Conservation (phyloP, 2,888 invertebrate species). For the Merodon equestris region DNA sequence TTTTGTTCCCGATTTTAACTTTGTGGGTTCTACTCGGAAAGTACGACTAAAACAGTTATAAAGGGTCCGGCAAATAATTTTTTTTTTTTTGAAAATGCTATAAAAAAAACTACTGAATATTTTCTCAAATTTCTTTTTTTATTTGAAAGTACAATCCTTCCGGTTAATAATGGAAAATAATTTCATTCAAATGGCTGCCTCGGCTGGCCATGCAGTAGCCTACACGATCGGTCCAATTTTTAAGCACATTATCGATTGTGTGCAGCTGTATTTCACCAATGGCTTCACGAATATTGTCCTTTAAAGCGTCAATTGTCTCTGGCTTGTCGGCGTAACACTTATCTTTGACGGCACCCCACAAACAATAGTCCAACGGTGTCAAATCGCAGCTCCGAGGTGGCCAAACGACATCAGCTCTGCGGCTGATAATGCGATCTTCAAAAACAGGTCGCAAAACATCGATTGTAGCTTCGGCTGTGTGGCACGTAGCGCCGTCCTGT, state of each 20-base stretch:
- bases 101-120: constrained; percentile 6
- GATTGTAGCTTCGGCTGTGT: not conserved
- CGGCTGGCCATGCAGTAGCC: constrained; percentile 1
- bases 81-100: constrained; percentile 1
- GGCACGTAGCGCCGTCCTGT: too few species aligned
- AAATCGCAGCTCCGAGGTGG: constrained; percentile 3
- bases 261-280: constrained; percentile 6
- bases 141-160: constrained; percentile 4
- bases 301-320: constrained; percentile 6
- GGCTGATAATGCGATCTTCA: constrained; percentile 6
- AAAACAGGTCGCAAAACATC: constrained; percentile 4
- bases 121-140: constrained; percentile 6
- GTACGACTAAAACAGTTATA: not conserved
- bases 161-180: constrained; percentile 6
- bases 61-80: constrained; percentile 6
- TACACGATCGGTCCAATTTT: constrained; percentile 6
- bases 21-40: too few species aligned
- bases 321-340: constrained; percentile 4
- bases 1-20: too few species aligned
- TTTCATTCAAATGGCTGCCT: constrained; percentile 4
- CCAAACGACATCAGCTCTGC: constrained; percentile 6
- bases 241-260: constrained; percentile 6
- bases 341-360: constrained; percentile 3
- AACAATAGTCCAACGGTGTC: not conserved
- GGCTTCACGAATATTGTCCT: constrained; percentile 3